Evolutionary conservation across 2,888 invertebrate genomes (phyloP), one percentile per base, ranked within the genome.

Genomic region (Diarsia dahlii): DNA sequence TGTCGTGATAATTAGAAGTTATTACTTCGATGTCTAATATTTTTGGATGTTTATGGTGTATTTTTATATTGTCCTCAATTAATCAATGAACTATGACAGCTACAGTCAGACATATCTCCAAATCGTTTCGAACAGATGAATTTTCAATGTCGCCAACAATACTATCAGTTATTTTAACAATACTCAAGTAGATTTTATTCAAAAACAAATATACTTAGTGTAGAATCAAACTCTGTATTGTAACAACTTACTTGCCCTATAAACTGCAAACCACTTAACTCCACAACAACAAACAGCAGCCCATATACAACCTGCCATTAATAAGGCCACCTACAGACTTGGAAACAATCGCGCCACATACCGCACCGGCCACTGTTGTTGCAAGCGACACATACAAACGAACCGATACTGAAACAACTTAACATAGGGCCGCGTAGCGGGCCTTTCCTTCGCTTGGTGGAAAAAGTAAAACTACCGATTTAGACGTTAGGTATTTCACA

Each of bases 211-310:
- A 69, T 39, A 39, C 39, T 5, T 50, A 63, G n/a, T 63, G 13
- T n/a, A 63, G 45, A n/a, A 20, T 63, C 10, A n/a, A 63, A 45
- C 45, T n/a, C n/a, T 20, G 45, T 63, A 63, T 63, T 63, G 45
- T 45, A n/a, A 45, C 45, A 20, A 63, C 63, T 63, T 45, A 28
- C 39, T 5, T 56, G 76, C 18, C 56, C 70, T 78, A 78, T 72
- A 78, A 78, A 79, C 78, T 66, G 52, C 34, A 65, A 78, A 71
- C 71, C 78, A 78, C 78, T 78, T 78, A 78, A 65, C 72, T 72
- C 28, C n/a, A 23, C 54, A 72, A 66, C 66, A 78, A 71, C 71
- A 66, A 62, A 78, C 65, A n/a, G 13, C 54, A 23, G 20, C 28
- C 64, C 39, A 50, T 72, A 70, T 62, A 70, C 52, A 70, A 72